Evolutionary conservation across 2,113 vertebrate species (phyloP).

Genomic region (Sturnira hondurensis): DNA sequence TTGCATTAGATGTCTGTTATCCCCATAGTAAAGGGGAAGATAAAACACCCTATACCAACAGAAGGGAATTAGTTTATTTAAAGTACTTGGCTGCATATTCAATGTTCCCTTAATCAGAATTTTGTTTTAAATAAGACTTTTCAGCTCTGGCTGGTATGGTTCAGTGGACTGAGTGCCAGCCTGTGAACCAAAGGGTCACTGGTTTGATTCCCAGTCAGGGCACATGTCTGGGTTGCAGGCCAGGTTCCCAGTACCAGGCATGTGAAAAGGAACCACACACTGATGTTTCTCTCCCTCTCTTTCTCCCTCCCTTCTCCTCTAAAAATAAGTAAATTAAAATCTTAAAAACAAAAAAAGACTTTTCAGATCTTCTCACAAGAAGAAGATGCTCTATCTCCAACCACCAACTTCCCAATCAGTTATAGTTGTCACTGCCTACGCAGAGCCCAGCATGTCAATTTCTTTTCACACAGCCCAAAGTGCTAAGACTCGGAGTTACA

Average conservation of each 20-base stretch:
- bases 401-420: not conserved
- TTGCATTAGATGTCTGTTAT: not conserved
- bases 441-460: not conserved
- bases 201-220: no score
- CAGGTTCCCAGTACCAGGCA: no score
- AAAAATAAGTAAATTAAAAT: no score
- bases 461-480: not conserved
- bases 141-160: not conserved
- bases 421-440: not conserved
- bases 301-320: no score
- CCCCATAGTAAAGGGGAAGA: not conserved
- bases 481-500: not conserved
- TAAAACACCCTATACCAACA: not conserved
- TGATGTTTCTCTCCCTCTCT: no score
- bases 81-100: not conserved
- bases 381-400: not conserved
- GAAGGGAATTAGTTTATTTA: not conserved
- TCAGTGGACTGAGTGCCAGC: no score
- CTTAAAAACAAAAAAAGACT: not conserved
- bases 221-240: no score
- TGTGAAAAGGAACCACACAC: no score
- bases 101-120: not conserved
- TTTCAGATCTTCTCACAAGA: not conserved
- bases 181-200: no score
- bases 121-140: not conserved